phyloP scores from a whole-genome alignment of 2,888 invertebrate species.

The Argyresthia albistria region DNA sequence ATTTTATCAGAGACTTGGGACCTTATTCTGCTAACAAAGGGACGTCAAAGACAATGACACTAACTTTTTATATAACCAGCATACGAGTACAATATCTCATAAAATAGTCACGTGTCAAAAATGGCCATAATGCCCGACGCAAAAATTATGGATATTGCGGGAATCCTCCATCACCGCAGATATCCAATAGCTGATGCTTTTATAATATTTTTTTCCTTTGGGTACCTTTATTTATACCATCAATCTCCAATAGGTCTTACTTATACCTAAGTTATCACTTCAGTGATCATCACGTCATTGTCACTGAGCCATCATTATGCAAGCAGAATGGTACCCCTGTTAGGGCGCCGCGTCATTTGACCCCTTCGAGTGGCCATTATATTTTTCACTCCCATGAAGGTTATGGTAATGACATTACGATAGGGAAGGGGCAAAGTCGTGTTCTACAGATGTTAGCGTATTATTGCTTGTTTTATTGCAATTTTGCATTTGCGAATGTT shows the following conservation, averaged over 20 bases:
- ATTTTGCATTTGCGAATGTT: conserved; percentile 19
- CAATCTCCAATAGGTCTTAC: too few species aligned
- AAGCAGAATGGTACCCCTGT: neutral
- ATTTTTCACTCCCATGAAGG: conserved; percentile 58
- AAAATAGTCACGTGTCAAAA: too few species aligned
- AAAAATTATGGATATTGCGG: too few species aligned
- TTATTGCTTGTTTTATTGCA: conserved; percentile 20
- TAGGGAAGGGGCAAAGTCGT: conserved; percentile 47
- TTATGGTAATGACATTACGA: conserved; percentile 54
- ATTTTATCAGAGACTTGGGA: conserved; percentile 53
- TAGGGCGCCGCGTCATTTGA: conserved; percentile 12
- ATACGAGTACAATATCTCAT: too few species aligned
- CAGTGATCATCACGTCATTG: neutral
- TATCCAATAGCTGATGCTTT: too few species aligned
- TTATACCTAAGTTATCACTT: too few species aligned
- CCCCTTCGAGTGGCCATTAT: conserved; percentile 44
- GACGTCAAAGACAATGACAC: too few species aligned
- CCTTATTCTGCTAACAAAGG: neutral
- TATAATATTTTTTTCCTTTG: too few species aligned
- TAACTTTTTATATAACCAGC: too few species aligned
- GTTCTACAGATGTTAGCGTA: conserved; percentile 47
- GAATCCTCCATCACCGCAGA: too few species aligned
- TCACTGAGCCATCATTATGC: neutral
- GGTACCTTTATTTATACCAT: too few species aligned
- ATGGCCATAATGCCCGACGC: too few species aligned